These are phyloP conservation scores for Pyrrhia umbra DNA, from an alignment of 2,888 invertebrate species.

Conservation along the genomic window DNA sequence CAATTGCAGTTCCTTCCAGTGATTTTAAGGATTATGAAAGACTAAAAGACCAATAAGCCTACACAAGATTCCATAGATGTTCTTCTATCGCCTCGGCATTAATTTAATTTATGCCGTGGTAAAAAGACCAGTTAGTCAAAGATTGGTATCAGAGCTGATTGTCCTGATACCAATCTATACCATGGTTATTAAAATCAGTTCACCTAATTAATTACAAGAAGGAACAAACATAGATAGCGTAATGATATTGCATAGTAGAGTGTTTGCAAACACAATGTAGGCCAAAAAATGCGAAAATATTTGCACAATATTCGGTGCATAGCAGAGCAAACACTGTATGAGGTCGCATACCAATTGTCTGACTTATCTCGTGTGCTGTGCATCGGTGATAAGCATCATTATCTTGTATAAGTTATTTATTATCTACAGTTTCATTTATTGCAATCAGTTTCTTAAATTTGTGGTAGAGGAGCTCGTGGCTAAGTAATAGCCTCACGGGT, in stretches of 20 bases:
- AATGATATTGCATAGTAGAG: conserved; percentile 29
- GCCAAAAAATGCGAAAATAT: conserved; percentile 65
- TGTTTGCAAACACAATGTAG: conserved; percentile 49
- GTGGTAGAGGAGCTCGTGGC: background rate
- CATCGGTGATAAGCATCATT: conserved; percentile 39
- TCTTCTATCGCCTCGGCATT: too few relatives aligned
- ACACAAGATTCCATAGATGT: too few relatives aligned
- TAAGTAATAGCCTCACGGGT: too few relatives aligned
- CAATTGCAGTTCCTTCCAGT: too few relatives aligned
- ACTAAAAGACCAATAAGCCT: too few relatives aligned
- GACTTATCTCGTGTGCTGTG: conserved; percentile 56
- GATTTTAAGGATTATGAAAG: too few relatives aligned
- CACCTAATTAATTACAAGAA: conserved; percentile 40
- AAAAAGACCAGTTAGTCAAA: background rate
- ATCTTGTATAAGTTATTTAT: conserved; percentile 16
- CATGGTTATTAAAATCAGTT: conserved; percentile 1
- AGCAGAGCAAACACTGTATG: conserved; percentile 56
- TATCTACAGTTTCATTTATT: conserved; percentile 15
- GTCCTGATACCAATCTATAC: background rate
- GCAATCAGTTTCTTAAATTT: background rate
- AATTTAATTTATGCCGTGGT: too few relatives aligned
- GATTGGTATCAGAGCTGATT: too few relatives aligned
- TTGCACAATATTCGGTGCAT: conserved; percentile 62
- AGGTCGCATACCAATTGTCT: conserved; percentile 66
- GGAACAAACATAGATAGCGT: conserved; percentile 41